Conservation (phyloP, 2,113 vertebrate species). For the Crotophaga sulcirostris region DNA sequence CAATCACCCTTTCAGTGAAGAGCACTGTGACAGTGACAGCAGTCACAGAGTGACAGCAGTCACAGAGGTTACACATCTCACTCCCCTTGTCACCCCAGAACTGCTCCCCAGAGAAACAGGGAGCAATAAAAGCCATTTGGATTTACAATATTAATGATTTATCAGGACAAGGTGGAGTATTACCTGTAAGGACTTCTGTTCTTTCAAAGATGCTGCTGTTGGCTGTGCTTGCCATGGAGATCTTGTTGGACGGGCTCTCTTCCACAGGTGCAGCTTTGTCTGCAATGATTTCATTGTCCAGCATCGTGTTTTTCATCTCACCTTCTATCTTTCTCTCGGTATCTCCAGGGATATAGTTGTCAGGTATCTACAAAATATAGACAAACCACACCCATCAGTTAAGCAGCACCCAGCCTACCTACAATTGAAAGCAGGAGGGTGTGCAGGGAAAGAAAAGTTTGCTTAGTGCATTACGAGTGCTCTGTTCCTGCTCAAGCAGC, state of each 20-base stretch:
- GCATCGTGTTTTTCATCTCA: constrained; percentile 50
- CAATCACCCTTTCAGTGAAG: no score
- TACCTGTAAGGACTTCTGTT: constrained; percentile 92
- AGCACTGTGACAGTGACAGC: no score
- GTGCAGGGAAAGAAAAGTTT: constrained; percentile 20
- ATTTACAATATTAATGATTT: neutral
- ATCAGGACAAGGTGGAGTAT: neutral
- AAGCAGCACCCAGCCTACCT: constrained; percentile 23
- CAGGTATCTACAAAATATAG: constrained; percentile 38
- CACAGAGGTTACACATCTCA: neutral
- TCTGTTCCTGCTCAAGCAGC: neutral
- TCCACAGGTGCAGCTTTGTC: neutral
- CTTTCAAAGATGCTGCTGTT: constrained; percentile 85
- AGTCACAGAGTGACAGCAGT: no score
- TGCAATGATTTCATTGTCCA: constrained; percentile 78
- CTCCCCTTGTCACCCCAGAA: neutral
- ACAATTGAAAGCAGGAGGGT: neutral
- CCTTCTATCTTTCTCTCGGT: constrained; percentile 25
- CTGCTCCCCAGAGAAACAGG: neutral
- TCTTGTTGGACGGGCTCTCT: constrained; percentile 74
- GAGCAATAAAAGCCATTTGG: neutral
- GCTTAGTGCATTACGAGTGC: neutral
- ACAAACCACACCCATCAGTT: constrained; percentile 21
- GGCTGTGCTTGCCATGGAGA: constrained; percentile 87
- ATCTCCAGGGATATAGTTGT: constrained; percentile 81